Base-by-base conservation (phyloP, 2,797 vertebrate genomes). In the Rhinichthys osculus region DNA sequence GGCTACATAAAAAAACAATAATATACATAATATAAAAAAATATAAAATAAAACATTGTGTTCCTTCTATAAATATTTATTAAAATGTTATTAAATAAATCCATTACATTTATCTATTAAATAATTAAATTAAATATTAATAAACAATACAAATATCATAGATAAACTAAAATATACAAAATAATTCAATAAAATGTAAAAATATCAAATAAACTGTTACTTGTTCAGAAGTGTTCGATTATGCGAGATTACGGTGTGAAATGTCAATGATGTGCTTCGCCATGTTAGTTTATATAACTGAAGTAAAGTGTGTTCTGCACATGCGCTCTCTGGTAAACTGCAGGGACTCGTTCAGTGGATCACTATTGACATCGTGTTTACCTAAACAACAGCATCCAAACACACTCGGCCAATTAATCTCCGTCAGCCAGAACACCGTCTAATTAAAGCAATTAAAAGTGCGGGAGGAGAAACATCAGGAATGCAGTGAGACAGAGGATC, bases 381-480 rank as follows among this genome's bases (percentile, higher is more conserved):
- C 72, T 35, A n/a, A 52, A 71, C 78, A 40, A 33, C 67, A 42
- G n/a, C 14, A 62, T 21, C 35, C 23, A 14, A 40, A 35, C 82
- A 85, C 66, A 54, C 27, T 8, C 54, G 54, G 62, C 30, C 38
- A 38, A 85, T 85, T 83, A 67, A 54, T 76, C 73, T 66, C 67
- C 19, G 33, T 35, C 81, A 54, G 67, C 14, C 83, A 79, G 67
- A 59, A 54, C 73, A 27, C n/a, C 3, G 69, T 70, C 84, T 86
- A 85, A 79, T 88, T 59, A 79, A 83, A 86, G 82, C 80, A 86
- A 88, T 88, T 86, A 88, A 83, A 85, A 67, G 83, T 85, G 66
- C 16, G 21, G 8, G 35, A 27, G 62, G 73, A 78, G 84, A 78
- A 77, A 79, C 64, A 40, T 78, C 81, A 64, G 1, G 23, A 14